Percentiles rank a stretch among this genome's conserved stretches.
Conservation (phyloP, 2,888 invertebrate species). For the Acanthosepion esculentum region DNA sequence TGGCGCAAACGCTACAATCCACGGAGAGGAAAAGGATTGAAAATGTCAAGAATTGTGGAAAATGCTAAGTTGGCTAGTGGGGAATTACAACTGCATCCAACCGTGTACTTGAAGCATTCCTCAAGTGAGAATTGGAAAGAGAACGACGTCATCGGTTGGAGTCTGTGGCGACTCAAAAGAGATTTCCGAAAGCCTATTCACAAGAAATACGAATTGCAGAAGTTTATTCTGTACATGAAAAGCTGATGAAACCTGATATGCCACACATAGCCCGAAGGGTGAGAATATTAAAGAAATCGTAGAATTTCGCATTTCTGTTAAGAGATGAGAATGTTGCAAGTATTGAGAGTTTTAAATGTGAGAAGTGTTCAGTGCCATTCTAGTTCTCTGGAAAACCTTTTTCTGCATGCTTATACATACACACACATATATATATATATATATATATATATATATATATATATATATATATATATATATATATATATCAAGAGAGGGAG, state of each 20-base stretch:
- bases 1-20: neutral
- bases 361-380: neutral
- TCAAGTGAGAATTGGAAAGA: neutral
- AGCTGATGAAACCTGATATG: neutral
- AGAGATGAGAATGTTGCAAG: neutral
- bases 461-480: no score
- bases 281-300: neutral
- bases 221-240: neutral
- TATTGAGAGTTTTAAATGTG: neutral
- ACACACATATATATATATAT: no score
- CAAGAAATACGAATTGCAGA: neutral
- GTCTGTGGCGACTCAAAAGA: neutral
- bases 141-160: neutral
- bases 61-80: constrained; percentile 15
- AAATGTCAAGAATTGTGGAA: neutral
- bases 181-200: neutral
- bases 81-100: neutral
- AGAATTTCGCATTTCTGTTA: no score
- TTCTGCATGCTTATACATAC: no score
- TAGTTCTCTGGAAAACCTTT: neutral
- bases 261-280: neutral
- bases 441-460: no score
- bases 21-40: neutral
- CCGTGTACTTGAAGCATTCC: neutral
- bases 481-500: no score